These are phyloP conservation scores for Pseudoatta argentina DNA, from an alignment of 1,140 invertebrate species.

Conservation along the genomic window DNA sequence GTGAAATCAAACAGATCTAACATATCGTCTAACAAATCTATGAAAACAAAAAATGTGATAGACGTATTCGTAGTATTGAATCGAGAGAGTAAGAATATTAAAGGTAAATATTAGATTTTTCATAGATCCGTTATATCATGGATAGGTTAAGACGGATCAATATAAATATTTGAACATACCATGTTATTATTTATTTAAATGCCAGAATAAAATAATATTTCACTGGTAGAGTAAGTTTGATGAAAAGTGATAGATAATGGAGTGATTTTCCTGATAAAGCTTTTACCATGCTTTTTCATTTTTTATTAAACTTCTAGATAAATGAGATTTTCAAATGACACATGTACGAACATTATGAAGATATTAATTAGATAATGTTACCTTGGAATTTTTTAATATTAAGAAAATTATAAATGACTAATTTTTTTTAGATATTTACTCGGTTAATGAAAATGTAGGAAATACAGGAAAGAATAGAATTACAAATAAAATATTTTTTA, in stretches of 20 bases:
- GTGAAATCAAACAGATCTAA: constrained; percentile 2
- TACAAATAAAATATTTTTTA: neutral
- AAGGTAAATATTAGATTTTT: neutral
- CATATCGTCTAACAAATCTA: neutral
- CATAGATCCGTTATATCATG: neutral
- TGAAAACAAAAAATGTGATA: neutral
- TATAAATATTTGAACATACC: neutral
- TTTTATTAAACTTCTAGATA: neutral
- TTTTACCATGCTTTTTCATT: neutral
- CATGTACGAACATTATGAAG: neutral
- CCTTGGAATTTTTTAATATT: neutral
- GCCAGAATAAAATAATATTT: neutral
- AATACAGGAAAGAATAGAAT: neutral
- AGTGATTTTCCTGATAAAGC: neutral
- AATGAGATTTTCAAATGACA: neutral
- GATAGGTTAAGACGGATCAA: neutral
- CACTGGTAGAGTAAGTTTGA: neutral
- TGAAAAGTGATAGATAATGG: neutral
- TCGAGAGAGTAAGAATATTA: neutral
- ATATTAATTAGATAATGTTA: neutral
- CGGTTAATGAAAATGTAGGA: neutral
- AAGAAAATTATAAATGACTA: neutral
- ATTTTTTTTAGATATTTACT: neutral
- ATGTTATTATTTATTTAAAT: no score
- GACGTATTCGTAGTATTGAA: neutral